Evolutionary conservation across 2,888 invertebrate species (phyloP), one percentile per base, ranked within the genome.

Genomic region (Sicus ferrugineus): DNA sequence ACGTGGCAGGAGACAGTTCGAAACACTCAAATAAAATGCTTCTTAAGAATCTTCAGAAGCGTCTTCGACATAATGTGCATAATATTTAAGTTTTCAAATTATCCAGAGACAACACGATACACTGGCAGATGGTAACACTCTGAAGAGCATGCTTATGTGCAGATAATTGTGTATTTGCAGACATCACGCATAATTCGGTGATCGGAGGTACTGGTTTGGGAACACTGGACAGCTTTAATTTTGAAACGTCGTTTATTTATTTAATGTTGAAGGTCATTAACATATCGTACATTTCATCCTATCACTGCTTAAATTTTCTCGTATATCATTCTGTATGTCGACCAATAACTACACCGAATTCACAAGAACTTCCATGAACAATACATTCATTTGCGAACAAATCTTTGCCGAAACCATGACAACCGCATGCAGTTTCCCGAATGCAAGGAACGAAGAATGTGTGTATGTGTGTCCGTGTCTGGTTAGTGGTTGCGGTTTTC

Each of bases 401-500:
- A 70, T 63, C 28, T 50, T 59, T 56, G 64, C 67, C 68, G 59
- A n/a, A 69, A 46, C 14, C 58, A 46, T 70, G 68, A 66, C 54
- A 73, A 63, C 65, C 68, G 19, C 30, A 50, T 19, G 21, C 11
- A 64, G 4, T 42, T 62, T 21, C 16, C 19, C 34, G 14, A 38
- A n/a, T 48, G 19, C 19, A n/a, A n/a, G n/a, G n/a, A n/a, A n/a
- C n/a, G n/a, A n/a, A n/a, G n/a, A n/a, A n/a, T n/a, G n/a, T 42
- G 42, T n/a, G n/a, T 42, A n/a, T 9, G 16, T 42, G 16, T 42
- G 4, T 16, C 16, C 42, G n/a, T 42, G 16, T 42, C 42, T 42
- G 42, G 14, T 42, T 42, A 1, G 16, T 42, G 42, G 42, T 42
- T 42, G 42, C n/a, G 42, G 42, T 42, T 34, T 34, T 42, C 42